A percentile compares a stretch with the other conserved stretches of the same genome.
Conservation (phyloP, 2,113 vertebrate species). For the Clarias gariepinus region DNA sequence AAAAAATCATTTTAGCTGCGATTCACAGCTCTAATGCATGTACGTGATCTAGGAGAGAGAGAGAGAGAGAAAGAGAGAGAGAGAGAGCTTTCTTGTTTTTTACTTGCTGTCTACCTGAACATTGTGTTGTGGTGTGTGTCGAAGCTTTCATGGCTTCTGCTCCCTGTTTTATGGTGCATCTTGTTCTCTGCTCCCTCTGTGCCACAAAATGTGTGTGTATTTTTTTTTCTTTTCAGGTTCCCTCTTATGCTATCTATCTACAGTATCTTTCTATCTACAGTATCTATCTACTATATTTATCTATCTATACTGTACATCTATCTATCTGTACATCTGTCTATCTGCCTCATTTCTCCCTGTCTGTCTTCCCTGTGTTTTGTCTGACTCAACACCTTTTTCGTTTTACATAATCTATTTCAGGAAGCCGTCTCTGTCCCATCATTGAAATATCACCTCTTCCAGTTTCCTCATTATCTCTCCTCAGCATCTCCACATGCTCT, state of each 20-base stretch:
- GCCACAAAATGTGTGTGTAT: conserved; percentile 66
- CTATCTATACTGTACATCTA: conserved; percentile 48
- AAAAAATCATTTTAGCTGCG: no score
- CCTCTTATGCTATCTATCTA: conserved; percentile 42
- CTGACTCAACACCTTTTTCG: conserved; percentile 74
- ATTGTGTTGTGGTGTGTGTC: conserved; percentile 45
- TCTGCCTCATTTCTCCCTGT: conserved; percentile 49
- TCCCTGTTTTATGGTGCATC: conserved; percentile 45
- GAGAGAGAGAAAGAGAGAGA: background rate
- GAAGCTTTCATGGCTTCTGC: conserved; percentile 24
- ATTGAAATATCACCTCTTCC: conserved; percentile 71
- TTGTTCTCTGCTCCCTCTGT: conserved; percentile 63
- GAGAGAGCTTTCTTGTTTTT: conserved; percentile 32
- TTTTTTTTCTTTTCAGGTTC: conserved; percentile 40
- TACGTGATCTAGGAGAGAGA: background rate
- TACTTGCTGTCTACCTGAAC: conserved; percentile 27
- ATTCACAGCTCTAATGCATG: background rate
- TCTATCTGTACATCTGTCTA: conserved; percentile 48
- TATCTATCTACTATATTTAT: conserved; percentile 52
- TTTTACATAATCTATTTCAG: conserved; percentile 78
- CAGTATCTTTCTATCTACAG: background rate
- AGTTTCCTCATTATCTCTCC: conserved; percentile 72
- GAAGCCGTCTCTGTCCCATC: conserved; percentile 70
- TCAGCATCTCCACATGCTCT: conserved; percentile 55
- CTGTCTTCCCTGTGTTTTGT: conserved; percentile 63